Base-by-base conservation (phyloP, 2,797 vertebrate species). In the Rhadinocentrus ornatus region DNA sequence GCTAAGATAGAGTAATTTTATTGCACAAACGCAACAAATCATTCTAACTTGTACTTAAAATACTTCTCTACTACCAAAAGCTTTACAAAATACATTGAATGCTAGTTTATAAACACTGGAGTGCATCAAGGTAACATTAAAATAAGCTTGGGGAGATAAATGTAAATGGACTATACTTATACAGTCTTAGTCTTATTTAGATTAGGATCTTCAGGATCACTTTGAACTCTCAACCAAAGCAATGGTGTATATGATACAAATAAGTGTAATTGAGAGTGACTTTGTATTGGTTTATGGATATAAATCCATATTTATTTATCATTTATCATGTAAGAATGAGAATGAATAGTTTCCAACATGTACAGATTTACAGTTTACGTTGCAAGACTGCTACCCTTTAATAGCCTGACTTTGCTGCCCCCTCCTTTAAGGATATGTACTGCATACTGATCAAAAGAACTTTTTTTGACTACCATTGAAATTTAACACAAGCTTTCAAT, bases 321-420 rank as follows among this genome's bases (percentile, higher is more conserved):
- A 50, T 55, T 37, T 75, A 39, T 57, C n/a, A 37, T 80, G 20
- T 53, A 78, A 73, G 67, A 69, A 57, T 75, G 63, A 75, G 2
- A 65, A 71, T 58, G n/a, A 55, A 72, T 60, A 64, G 15, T 32
- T 2, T 62, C 15, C 46, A 75, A 27, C 82, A 69, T 84, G 80
- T 64, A 62, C 62, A 70, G 54, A 83, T 18, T 37, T 53, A 16
- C 57, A 35, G 46, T 84, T 84, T 77, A 64, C 58, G 13, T 69
- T 75, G 59, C 44, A 22, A 71, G 63, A 70, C 56, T 72, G 70
- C 81, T 73, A 82, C 67, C 54, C 58, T 78, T 75, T 77, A 68
- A 66, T 71, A 73, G 44, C 26, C 2, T 66, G 66, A 63, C 66
- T 90, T 67, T 92, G 86, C 87, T 91, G 88, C 88, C 88, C 75